Evolutionary conservation across 2,888 invertebrate species (phyloP).

Genomic region (Rhagonycha lutea): DNA sequence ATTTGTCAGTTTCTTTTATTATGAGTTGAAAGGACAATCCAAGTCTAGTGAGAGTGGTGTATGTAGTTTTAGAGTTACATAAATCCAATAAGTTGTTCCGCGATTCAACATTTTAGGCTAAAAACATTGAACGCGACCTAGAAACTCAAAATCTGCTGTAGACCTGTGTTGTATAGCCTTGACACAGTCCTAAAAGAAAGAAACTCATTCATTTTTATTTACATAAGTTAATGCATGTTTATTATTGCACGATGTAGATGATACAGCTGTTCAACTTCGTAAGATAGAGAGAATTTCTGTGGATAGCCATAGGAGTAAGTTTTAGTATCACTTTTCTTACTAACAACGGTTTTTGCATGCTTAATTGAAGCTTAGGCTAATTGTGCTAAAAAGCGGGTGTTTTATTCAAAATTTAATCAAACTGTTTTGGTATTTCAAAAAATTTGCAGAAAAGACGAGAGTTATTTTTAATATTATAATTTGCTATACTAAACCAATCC

Average conservation of each 20-base stretch:
- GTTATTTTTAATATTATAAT: background rate
- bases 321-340: background rate
- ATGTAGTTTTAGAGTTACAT: no score
- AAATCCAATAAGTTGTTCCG: no score
- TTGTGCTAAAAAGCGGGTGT: background rate
- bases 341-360: background rate
- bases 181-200: background rate
- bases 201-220: background rate
- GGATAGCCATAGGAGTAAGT: conserved; percentile 35
- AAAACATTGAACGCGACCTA: background rate
- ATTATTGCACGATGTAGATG: conserved; percentile 27
- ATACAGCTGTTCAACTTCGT: conserved; percentile 23
- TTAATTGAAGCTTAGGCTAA: background rate
- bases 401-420: background rate
- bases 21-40: no score
- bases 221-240: conserved; percentile 16
- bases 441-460: background rate
- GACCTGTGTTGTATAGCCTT: background rate
- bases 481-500: conserved; percentile 19
- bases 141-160: background rate
- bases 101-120: no score
- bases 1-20: no score
- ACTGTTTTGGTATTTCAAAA: background rate
- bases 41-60: no score
- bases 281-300: conserved; percentile 30